These are phyloP conservation scores for Chloroceryle inda DNA, from an alignment of 2,797 vertebrate genomes.

Conservation along the genomic window DNA sequence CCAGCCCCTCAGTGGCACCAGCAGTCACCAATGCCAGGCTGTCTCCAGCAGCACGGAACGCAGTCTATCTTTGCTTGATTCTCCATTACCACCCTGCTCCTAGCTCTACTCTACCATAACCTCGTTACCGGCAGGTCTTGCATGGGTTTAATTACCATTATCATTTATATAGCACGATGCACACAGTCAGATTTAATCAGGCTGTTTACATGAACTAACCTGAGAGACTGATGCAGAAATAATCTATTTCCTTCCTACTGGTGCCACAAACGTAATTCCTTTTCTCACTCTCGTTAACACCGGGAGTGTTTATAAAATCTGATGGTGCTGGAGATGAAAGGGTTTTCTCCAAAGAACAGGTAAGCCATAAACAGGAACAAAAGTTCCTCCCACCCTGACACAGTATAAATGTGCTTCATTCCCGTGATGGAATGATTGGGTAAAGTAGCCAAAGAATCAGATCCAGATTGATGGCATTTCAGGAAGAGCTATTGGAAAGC, in stretches of 20 bases:
- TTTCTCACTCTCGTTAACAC: slow-evolving; percentile 14
- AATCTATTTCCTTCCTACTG: not conserved
- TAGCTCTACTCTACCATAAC: not conserved
- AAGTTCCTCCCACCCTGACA: not conserved
- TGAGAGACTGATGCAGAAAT: slow-evolving; percentile 50
- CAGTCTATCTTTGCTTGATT: not conserved
- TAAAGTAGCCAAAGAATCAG: not conserved
- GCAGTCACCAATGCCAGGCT: rapidly evolving
- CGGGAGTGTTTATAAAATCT: not conserved
- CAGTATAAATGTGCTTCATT: not conserved
- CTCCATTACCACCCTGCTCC: not conserved
- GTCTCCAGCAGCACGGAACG: not conserved
- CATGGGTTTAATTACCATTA: slow-evolving; percentile 44
- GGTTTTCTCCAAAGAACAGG: slow-evolving; percentile 23
- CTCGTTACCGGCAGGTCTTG: not conserved
- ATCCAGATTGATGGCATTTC: not conserved
- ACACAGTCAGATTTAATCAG: slow-evolving; percentile 26
- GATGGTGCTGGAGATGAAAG: not conserved
- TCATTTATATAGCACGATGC: slow-evolving; percentile 15
- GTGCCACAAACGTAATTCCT: slow-evolving; percentile 32
- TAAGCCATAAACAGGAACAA: not conserved
- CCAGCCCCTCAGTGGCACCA: not conserved
- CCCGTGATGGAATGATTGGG: not conserved
- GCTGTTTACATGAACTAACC: slow-evolving; percentile 45
- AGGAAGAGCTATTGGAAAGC: not conserved